Evolutionary conservation across 1,140 invertebrate genomes (phyloP), one percentile per base, ranked within the genome.

Genomic region (Glossosoma conforme): DNA sequence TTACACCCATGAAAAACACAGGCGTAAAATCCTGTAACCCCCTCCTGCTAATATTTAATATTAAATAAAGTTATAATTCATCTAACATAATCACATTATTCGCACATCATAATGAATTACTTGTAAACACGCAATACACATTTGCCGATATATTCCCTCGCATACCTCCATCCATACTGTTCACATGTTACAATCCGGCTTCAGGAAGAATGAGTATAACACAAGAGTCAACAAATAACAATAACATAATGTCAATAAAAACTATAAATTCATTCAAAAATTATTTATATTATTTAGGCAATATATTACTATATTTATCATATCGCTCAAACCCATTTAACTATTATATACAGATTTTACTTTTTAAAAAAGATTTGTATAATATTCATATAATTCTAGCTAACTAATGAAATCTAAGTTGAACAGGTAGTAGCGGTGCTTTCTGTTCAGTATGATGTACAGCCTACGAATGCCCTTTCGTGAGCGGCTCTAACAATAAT

Each of bases 201-300:
- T 42, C 33, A 42, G 13, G 44, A 42, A 52, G 22, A 52, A 47
- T 44, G 41, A 35, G 17, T 45, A 51, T 54, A 58, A 58, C 56
- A 58, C 52, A 58, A 49, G 28, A 58, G 41, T 54, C 56, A 58
- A 58, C 56, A 54, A 54, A 24, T 58, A 58, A 58, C 56, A 56
- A 51, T 43, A 58, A 51, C 43, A 50, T 44, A 57, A 42, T 54
- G 46, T 49, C 42, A 50, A 58, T 54, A 54, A 53, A 48, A 51
- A 51, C 43, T 58, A 53, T 58, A 48, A 43, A 44, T 44, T 44
- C 21, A 44, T 40, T 46, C 32, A 53, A 58, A 49, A 53, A 48
- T 52, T 28, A 38, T 42, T 50, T 46, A 47, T 18, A 42, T 44
- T 52, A 52, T 40, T 41, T 58, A 54, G 46, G 47, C 46, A 53